phyloP scores from a whole-genome alignment of 2,797 vertebrate genomes.

The Argyrosomus regius region DNA sequence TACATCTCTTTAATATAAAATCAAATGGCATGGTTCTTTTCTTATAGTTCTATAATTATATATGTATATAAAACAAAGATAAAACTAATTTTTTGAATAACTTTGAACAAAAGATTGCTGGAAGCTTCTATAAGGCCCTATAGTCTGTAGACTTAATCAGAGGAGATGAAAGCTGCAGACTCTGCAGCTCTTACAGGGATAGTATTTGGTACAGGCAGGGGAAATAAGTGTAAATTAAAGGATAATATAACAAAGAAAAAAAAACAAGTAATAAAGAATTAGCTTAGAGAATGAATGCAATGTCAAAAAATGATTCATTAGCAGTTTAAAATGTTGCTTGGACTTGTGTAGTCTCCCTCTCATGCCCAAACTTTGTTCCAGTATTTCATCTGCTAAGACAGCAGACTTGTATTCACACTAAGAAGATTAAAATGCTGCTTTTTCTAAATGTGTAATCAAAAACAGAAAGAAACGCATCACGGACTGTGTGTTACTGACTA shows the following conservation, averaged over 20 bases:
- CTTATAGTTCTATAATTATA: conserved; percentile 7
- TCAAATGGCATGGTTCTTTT: not conserved
- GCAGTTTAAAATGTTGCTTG: conserved; percentile 51
- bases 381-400: conserved; percentile 31
- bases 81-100: not conserved
- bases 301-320: conserved; percentile 68
- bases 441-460: conserved; percentile 10
- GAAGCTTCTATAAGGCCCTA: conserved; percentile 6
- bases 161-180: conserved; percentile 34
- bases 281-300: conserved; percentile 56
- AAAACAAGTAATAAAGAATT: conserved; percentile 62
- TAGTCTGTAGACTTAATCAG: conserved; percentile 28
- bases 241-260: conserved; percentile 60
- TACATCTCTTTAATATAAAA: conserved; percentile 1
- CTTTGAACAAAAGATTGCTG: not conserved
- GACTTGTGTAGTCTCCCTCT: conserved; percentile 41
- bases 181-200: conserved; percentile 37
- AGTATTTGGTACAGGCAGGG: conserved; percentile 51
- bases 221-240: conserved; percentile 57
- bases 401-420: conserved; percentile 1
- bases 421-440: conserved; percentile 32
- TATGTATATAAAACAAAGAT: not conserved
- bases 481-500: conserved; percentile 18
- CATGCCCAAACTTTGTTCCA: conserved; percentile 31
- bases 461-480: conserved; percentile 18